Base-by-base conservation (phyloP, 2,113 vertebrate species). In the Poeciliopsis occidentalis region DNA sequence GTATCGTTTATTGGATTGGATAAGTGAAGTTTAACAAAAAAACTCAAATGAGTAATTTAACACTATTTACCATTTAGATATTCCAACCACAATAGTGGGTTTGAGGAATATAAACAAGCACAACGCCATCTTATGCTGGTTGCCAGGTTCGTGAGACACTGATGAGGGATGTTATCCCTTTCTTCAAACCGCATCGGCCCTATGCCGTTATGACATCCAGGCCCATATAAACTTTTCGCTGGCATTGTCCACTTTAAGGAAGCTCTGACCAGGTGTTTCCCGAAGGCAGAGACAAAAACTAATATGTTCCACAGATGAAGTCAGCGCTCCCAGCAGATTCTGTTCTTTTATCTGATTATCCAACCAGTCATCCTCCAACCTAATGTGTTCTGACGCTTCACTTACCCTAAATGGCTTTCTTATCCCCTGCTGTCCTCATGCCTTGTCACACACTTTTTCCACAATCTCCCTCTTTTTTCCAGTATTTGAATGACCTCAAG, bases 401-500 rank as follows among this genome's bases (percentile, higher is more conserved):
- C 63, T 64, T 68, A 66, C 44, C 61, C 44, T 65, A 65, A 75
- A 67, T 80, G 67, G 32, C n/a, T 64, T 57, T 64, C 63, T 67
- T 81, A 68, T 85, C 77, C 39, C 12, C 27, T 0, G 13, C 68
- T 70, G 27, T 83, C 30, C n/a, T 41, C 39, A 1, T 54, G 31
- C 64, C 64, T 44, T 22, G 39, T 29, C 32, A 51, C 60, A 29
- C 69, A 60, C 64, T 66, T 66, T 29, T 27, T 65, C 76, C 75
- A 74, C 67, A 75, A 81, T 79, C 73, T 81, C 54, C 60, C 1
- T 73, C 51, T 61, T 64, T 78, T 71, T 32, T 64, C 70, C 44
- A 62, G 67, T 77, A 84, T 68, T 76, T 84, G 76, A 73, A 82
- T 74, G 72, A 83, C 71, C 82, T 44, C 81, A 64, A 73, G 71